Evolutionary conservation across 2,797 vertebrate species (phyloP).

Genomic region (Arnoldichthys spilopterus): DNA sequence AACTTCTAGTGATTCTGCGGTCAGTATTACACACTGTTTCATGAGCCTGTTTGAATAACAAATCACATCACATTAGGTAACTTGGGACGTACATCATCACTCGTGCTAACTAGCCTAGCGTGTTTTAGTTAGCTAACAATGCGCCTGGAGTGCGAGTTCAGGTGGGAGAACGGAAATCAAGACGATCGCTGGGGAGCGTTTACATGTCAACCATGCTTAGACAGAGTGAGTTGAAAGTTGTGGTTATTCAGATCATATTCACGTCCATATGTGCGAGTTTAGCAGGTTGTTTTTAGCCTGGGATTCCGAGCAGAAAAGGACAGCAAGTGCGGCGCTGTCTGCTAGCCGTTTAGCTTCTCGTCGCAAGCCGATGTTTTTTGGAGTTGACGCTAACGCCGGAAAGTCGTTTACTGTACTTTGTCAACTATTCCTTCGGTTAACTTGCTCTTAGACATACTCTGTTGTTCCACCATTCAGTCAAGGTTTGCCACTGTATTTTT

Average conservation of each 20-base stretch:
- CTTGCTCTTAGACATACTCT: no score
- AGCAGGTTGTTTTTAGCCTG: no score
- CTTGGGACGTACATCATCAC: background rate
- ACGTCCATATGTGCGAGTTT: no score
- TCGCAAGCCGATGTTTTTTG: background rate
- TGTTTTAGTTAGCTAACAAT: conserved; percentile 1
- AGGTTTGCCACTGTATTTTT: no score
- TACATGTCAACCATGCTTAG: no score
- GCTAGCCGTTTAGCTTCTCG: background rate
- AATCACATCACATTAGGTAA: background rate
- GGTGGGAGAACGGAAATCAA: background rate
- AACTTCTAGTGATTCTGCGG: background rate
- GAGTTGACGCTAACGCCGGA: no score
- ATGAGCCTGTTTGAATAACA: background rate
- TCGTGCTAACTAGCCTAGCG: background rate
- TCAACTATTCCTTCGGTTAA: no score
- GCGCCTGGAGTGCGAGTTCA: background rate
- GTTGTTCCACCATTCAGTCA: no score
- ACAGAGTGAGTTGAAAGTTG: no score
- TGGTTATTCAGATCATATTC: no score
- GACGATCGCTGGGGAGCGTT: no score
- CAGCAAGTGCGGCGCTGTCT: background rate
- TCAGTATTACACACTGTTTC: background rate
- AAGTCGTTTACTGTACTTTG: no score
- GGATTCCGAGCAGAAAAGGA: background rate